These are phyloP conservation scores for Raja brachyura DNA, from an alignment of 2,113 vertebrate genomes.

Conservation along the genomic window DNA sequence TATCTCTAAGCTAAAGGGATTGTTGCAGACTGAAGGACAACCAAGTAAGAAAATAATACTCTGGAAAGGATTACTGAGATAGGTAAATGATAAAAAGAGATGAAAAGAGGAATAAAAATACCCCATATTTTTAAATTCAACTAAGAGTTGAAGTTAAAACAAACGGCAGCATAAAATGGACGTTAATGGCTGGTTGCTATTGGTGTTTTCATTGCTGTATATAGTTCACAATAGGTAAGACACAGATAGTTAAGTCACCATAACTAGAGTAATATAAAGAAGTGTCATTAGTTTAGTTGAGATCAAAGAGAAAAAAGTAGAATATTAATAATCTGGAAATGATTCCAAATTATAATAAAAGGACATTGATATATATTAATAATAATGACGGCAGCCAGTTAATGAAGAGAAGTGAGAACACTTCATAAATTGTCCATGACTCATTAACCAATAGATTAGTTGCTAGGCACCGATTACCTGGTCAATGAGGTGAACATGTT, in stretches of 20 bases:
- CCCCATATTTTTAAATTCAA: not conserved
- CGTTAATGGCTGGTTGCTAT: not conserved
- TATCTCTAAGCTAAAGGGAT: no score
- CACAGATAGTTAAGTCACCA: not conserved
- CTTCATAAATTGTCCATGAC: not conserved
- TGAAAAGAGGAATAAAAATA: not conserved
- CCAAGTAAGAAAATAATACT: not conserved
- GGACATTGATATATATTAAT: no score
- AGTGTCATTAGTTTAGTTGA: no score
- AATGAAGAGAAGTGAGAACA: not conserved
- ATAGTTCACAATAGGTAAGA: not conserved
- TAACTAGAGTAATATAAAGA: not conserved
- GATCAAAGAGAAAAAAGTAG: not conserved
- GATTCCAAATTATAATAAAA: not conserved
- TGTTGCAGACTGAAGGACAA: not conserved
- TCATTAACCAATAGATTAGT: slow-evolving; percentile 29
- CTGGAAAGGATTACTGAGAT: not conserved
- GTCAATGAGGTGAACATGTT: slow-evolving; percentile 7
- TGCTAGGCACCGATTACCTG: slow-evolving; percentile 7
- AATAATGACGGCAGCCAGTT: not conserved
- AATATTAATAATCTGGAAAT: not conserved
- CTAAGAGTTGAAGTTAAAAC: not conserved
- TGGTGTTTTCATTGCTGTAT: not conserved
- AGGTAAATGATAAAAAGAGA: not conserved
- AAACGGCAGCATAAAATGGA: not conserved